Evolutionary conservation across 2,797 vertebrate genomes (phyloP).

Genomic region (Triplophysa bombifrons): DNA sequence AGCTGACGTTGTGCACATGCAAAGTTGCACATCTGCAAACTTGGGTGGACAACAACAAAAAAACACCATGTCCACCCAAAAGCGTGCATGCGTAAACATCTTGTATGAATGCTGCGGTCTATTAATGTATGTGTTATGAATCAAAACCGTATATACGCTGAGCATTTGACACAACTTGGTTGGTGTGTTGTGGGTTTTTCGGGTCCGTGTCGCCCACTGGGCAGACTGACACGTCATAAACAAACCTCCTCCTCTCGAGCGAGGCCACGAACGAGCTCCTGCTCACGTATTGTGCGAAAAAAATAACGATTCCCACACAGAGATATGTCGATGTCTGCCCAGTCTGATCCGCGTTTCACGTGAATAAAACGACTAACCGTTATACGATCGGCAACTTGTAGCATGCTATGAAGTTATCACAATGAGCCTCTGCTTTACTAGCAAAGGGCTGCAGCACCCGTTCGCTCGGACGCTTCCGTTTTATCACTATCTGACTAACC

Average conservation of each 20-base stretch:
- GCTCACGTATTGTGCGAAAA: not conserved
- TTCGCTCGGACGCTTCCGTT: slow-evolving; percentile 38
- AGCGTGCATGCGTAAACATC: not conserved
- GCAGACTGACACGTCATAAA: slow-evolving; percentile 48
- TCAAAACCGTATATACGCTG: not conserved
- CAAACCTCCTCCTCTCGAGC: slow-evolving; percentile 31
- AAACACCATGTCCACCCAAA: not conserved
- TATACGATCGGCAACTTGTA: slow-evolving; percentile 26
- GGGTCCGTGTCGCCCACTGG: slow-evolving; percentile 32
- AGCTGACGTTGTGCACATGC: not conserved
- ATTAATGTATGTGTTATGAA: not conserved
- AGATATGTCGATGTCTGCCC: not conserved
- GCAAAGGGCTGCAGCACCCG: not conserved
- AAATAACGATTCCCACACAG: not conserved
- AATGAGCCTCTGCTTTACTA: not conserved
- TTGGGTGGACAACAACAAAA: not conserved
- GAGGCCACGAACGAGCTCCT: slow-evolving; percentile 22
- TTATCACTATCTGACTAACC: slow-evolving; percentile 14
- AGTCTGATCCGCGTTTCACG: not conserved
- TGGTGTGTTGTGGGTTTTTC: slow-evolving; percentile 17
- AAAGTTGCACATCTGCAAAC: slow-evolving; percentile 18
- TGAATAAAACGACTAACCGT: not conserved
- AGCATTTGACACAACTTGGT: not conserved
- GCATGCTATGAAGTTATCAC: slow-evolving; percentile 31
- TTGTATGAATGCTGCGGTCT: not conserved